Evolutionary conservation across 1,140 invertebrate genomes (phyloP).

Genomic region (Bombus impatiens): DNA sequence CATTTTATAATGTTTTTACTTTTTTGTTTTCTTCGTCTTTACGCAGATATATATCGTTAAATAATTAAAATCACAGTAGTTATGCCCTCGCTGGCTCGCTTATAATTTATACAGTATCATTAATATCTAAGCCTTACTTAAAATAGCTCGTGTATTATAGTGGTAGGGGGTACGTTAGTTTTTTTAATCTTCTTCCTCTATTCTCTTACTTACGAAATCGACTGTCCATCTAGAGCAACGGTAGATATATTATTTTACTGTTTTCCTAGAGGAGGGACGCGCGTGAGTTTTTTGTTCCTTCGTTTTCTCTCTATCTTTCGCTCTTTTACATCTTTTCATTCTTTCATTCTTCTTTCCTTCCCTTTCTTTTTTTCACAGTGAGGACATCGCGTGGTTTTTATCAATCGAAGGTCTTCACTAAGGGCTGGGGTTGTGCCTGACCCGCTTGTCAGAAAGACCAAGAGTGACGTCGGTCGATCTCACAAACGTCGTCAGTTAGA

Average conservation of each 20-base stretch:
- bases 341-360: not conserved
- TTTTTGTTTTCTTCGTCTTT: constrained; percentile 67
- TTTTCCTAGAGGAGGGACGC: constrained; percentile 60
- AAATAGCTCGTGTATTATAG: constrained; percentile 77
- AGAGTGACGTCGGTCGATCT: constrained; percentile 81
- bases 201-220: constrained; percentile 52
- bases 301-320: not conserved
- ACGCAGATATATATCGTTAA: constrained; percentile 81
- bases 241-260: constrained; percentile 54
- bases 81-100: constrained; percentile 82
- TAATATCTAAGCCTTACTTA: constrained; percentile 79
- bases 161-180: constrained; percentile 58
- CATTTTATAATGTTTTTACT: constrained; percentile 72
- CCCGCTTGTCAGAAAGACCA: constrained; percentile 81
- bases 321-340: not conserved
- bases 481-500: constrained; percentile 77
- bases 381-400: constrained; percentile 44
- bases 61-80: constrained; percentile 84
- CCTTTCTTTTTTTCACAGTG: not conserved
- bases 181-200: constrained; percentile 43
- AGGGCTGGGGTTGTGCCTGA: constrained; percentile 72
- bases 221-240: constrained; percentile 64
- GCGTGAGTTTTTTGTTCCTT: constrained; percentile 33
- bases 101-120: constrained; percentile 80
- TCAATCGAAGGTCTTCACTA: constrained; percentile 59